phyloP scores from a whole-genome alignment of 2,797 vertebrate genomes.

The Enteromius unitaeniatus region DNA sequence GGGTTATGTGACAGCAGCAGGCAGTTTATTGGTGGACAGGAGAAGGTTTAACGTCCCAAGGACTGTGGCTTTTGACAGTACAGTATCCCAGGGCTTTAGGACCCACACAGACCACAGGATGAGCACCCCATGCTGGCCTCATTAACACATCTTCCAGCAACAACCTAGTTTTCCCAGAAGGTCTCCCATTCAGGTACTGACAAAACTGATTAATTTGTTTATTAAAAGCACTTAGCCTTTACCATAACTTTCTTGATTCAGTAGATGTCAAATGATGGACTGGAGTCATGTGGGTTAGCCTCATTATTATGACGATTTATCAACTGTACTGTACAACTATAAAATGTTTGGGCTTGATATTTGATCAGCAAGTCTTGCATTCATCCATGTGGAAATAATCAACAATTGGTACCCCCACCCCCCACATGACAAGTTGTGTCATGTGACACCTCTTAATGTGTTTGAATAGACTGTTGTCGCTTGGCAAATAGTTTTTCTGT shows the following conservation, averaged over 20 bases:
- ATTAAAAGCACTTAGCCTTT: background rate
- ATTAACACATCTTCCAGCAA: no score
- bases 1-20: background rate
- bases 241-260: background rate
- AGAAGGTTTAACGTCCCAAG: background rate
- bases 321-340: no score
- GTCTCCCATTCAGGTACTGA: no score
- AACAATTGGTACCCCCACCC: background rate
- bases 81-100: no score
- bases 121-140: no score
- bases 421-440: background rate
- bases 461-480: slow-evolving; percentile 18
- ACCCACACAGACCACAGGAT: no score
- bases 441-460: slow-evolving; percentile 4
- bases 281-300: background rate
- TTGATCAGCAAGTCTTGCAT: background rate
- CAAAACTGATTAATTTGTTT: background rate
- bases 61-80: background rate
- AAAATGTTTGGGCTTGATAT: background rate
- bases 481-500: background rate
- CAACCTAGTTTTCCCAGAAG: background rate
- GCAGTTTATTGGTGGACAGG: background rate
- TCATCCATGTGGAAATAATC: background rate
- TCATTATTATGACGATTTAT: background rate
- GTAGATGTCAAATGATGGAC: background rate